These are phyloP conservation scores for Myanophis thanlyinensis DNA, from an alignment of 2,113 vertebrate genomes.

Conservation along the genomic window DNA sequence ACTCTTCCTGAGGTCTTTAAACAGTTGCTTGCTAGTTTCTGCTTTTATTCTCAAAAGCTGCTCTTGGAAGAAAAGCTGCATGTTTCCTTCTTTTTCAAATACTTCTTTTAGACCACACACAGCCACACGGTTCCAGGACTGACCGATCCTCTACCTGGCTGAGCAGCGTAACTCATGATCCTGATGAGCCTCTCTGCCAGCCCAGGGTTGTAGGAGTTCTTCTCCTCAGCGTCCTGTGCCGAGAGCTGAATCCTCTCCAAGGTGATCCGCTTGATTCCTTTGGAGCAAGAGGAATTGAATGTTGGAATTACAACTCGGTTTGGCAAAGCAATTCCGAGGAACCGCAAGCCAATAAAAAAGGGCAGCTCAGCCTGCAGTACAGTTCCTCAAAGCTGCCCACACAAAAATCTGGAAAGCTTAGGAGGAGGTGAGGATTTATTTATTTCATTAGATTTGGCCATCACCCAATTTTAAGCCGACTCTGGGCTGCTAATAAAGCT, in stretches of 20 bases:
- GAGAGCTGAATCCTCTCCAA: conserved; percentile 90
- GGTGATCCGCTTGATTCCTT: conserved; percentile 89
- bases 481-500: neutral
- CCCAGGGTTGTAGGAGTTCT: conserved; percentile 86
- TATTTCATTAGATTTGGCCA: neutral
- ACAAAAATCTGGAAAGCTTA: neutral
- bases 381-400: neutral
- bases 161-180: conserved; percentile 89
- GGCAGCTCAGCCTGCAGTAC: neutral
- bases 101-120: neutral
- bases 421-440: neutral
- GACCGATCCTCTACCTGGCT: conserved; percentile 76
- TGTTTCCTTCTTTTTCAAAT: neutral
- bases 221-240: conserved; percentile 78
- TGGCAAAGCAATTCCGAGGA: neutral
- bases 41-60: neutral
- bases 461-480: neutral
- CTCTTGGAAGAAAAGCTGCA: too few species aligned
- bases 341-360: neutral
- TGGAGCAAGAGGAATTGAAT: neutral
- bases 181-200: conserved; percentile 91
- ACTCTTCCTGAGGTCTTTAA: neutral
- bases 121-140: neutral
- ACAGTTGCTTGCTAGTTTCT: neutral
- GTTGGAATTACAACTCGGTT: neutral